A percentile compares a stretch with the other conserved stretches of the same genome.
These are phyloP conservation scores for Oscheius sp. DNA, from an alignment of 2,888 invertebrate species.

Conservation along the genomic window DNA sequence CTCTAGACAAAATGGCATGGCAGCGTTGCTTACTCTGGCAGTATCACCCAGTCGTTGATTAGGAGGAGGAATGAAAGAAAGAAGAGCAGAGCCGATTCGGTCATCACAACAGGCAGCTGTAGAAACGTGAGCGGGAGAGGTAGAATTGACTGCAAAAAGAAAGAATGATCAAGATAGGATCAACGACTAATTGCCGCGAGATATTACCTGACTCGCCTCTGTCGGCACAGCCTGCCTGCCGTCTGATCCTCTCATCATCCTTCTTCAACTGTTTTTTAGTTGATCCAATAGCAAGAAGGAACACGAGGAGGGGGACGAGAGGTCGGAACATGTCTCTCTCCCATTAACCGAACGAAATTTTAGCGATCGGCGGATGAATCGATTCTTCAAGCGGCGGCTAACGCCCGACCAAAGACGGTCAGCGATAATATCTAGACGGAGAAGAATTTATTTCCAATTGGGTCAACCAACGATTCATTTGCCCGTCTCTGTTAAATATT, in stretches of 20 bases:
- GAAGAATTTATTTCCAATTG: background rate
- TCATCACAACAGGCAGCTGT: background rate
- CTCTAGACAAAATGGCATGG: conserved; percentile 20
- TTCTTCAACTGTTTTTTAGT: background rate
- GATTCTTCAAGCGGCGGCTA: background rate
- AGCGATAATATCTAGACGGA: conserved; percentile 14
- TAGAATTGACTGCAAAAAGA: background rate
- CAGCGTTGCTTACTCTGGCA: conserved; percentile 6
- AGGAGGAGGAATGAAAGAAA: background rate
- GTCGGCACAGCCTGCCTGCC: conserved; percentile 3
- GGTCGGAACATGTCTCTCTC: background rate
- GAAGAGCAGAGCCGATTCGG: background rate
- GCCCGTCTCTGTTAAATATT: conserved; percentile 28
- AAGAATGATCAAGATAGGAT: background rate
- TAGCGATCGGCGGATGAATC: background rate
- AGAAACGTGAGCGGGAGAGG: conserved; percentile 12
- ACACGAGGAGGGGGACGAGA: conserved; percentile 1
- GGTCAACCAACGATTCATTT: conserved; percentile 19
- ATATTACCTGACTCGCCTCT: background rate
- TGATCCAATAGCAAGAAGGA: background rate
- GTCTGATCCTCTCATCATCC: background rate
- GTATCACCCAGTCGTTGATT: conserved; percentile 10
- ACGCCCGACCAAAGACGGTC: background rate
- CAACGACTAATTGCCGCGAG: background rate
- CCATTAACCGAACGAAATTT: background rate